Evolutionary conservation across 2,113 vertebrate genomes (phyloP), one percentile per base, ranked within the genome.

Genomic region (Forbesichthys agassizii): DNA sequence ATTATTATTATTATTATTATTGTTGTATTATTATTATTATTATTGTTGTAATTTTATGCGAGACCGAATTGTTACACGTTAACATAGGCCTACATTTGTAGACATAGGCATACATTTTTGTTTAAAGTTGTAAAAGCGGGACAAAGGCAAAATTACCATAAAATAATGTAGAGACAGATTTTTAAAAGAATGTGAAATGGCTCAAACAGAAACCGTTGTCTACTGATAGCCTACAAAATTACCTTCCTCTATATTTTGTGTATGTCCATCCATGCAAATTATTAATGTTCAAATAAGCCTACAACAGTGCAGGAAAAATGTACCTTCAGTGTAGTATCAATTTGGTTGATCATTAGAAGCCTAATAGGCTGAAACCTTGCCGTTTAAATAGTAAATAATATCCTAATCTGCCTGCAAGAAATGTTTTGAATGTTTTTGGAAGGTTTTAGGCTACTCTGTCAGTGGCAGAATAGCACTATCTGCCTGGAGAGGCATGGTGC

Each of bases 321-420:
- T 18, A 59, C 79, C 66, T 66, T 82, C 33, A 86, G 87, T 91
- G 87, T 91, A 91, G 89, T 91, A 91, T 88, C 84, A 90, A 82
- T 88, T 79, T 78, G 86, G 88, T 89, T 91, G 87, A 90, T 91
- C 84, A 91, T 90, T 69, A 69, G 18, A 89, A 85, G 76, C 18
- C 20, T 88, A 88, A 85, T 90, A 78, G 9, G 4, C 60, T 18
- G 75, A 62, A 77, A 81, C 68, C 33, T 57, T 62, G 1, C 14
- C 13, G 18, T 16, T 13, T 54, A 8, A 54, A n/a, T 54, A 5
- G n/a, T 11, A 20, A n/a, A 20, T n/a, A 3, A n/a, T 54, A 54
- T 12, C 12, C 13, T 12, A 53, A 4, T 53, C 54, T 56, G 54
- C 20, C 36, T 42, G 36, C 7, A 8, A 42, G 36, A 42, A 42